Evolutionary conservation across 2,888 invertebrate genomes (phyloP), one percentile per base, ranked within the genome.

Genomic region (Leuctra nigra): DNA sequence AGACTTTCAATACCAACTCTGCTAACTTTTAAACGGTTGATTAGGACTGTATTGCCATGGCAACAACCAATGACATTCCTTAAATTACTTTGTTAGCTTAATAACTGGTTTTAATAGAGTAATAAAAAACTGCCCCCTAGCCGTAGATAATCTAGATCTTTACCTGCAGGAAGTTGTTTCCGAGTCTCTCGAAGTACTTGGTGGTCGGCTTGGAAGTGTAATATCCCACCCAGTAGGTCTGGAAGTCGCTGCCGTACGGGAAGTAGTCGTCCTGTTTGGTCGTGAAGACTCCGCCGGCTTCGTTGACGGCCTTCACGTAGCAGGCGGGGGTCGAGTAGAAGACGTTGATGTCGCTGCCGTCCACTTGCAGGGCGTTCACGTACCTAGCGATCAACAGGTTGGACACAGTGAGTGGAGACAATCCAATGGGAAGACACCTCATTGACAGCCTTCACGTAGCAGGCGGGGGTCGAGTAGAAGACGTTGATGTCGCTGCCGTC

Each of bases 351-450:
- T 50, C 25, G 0, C 82, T 73, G 0, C 61, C 57, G 66, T 79
- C 78, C n/a, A n/a, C n/a, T n/a, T n/a, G n/a, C 4, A 73, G 76
- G 58, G 80, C 76, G 48, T 86, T 88, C 0, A 82, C 78, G 64
- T 86, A 84, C 63, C 84, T 84, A 60, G 16, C 4, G 14, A 14
- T n/a, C n/a, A n/a, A n/a, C n/a, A n/a, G n/a, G n/a, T n/a, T n/a
- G n/a, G n/a, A n/a, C n/a, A n/a, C n/a, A n/a, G n/a, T n/a, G n/a
- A n/a, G n/a, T n/a, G n/a, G n/a, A n/a, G n/a, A n/a, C n/a, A n/a
- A n/a, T n/a, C n/a, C n/a, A n/a, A n/a, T n/a, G n/a, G n/a, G n/a
- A n/a, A n/a, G n/a, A n/a, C n/a, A n/a, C 69, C 25, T 68, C 64
- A 54, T 72, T 65, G 29, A 72, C 62, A 20, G 68, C 66, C 54